Percentiles rank a stretch among this genome's conserved stretches.
These are phyloP conservation scores for Alcedo atthis DNA, from an alignment of 2,797 vertebrate genomes.

Conservation along the genomic window DNA sequence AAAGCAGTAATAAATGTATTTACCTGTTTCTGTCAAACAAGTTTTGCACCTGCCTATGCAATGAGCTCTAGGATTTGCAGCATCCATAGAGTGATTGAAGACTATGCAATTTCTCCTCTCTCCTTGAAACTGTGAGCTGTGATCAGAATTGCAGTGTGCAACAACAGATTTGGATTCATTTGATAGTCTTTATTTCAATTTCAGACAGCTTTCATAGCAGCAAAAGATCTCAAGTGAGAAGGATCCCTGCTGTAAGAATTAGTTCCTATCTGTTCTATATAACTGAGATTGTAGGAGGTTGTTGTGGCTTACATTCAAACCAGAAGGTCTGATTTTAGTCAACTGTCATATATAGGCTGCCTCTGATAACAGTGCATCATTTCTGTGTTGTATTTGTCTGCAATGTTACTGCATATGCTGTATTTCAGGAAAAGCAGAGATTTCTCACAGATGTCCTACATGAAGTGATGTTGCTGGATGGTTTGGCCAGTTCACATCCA, in stretches of 20 bases:
- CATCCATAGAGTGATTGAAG: background rate
- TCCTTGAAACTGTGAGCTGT: background rate
- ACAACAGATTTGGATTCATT: background rate
- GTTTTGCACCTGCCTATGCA: background rate
- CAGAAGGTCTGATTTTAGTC: background rate
- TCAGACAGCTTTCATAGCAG: background rate
- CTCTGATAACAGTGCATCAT: background rate
- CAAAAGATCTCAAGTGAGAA: background rate
- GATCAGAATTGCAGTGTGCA: background rate
- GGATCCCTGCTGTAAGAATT: background rate
- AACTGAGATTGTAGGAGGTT: background rate
- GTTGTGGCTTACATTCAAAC: background rate
- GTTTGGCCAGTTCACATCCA: slow-evolving; percentile 92
- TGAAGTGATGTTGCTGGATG: slow-evolving; percentile 96
- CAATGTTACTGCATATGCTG: slow-evolving; percentile 38
- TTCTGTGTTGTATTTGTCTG: background rate
- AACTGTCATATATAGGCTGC: background rate
- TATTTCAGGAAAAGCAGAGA: slow-evolving; percentile 93
- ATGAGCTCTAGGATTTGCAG: background rate
- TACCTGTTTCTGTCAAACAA: background rate
- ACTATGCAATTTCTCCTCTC: background rate
- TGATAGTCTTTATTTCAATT: background rate
- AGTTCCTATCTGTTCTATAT: background rate
- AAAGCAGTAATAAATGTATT: background rate
- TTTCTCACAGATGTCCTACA: slow-evolving; percentile 97